Base-by-base conservation (phyloP, 1,140 invertebrate species). In the Trichonephila clavata region DNA sequence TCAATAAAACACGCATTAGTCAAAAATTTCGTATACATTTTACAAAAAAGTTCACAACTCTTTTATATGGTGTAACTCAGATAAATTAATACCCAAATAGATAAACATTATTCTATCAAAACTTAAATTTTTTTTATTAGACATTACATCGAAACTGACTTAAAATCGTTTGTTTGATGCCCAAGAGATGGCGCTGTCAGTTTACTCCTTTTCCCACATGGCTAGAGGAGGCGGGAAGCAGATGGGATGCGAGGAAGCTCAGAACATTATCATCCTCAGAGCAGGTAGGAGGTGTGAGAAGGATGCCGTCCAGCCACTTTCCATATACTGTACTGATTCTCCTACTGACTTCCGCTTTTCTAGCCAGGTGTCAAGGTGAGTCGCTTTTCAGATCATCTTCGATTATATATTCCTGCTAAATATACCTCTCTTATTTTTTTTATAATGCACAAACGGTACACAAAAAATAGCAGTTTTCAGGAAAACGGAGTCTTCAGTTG, bases 361-460 rank as follows among this genome's bases (percentile, higher is more conserved):
- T 59, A 59, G 90, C 90, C 90, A 92, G 90, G 90, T 92, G 90
- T 92, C 90, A 92, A 92, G 90, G 90, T 92, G 71, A 92, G 77
- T 92, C 80, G n/a, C 32, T 65, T 65, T 57, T n/a, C 80, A 87
- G 39, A 21, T 43, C 27, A 21, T 6, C 81, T 57, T 24, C 81
- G 81, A 59, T 83, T 24, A 21, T 27, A 8, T 81, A 24, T 86
- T 32, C 57, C 13, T 83, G 16, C 57, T 27, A 84, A 59, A n/a
- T 50, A 50, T 57, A 43, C 21, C 57, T 57, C 65, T 10, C 39
- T n/a, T n/a, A n/a, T n/a, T n/a, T 32, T 18, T 43, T 27, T n/a
- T 32, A 20, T 83, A 8, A 39, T 83, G 6, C 83, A 59, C 27
- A 59, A 5, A 14, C 57, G n/a, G 10, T 2, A 59, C 0, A 57